Evolutionary conservation across 2,113 vertebrate genomes (phyloP).

Genomic region (Ahaetulla prasina): DNA sequence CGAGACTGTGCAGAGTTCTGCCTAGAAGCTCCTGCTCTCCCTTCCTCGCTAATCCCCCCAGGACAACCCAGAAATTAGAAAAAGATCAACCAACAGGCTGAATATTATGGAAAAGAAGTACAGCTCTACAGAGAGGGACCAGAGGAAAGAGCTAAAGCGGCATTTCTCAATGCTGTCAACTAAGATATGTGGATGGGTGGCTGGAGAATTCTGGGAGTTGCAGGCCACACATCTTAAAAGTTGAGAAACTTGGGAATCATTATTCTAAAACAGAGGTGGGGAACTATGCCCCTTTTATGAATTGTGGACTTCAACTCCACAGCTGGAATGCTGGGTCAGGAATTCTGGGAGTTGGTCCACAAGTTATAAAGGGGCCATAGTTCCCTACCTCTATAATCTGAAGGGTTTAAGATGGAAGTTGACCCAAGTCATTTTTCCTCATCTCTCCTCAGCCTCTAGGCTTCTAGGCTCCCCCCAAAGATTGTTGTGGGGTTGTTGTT

Average conservation of each 20-base stretch:
- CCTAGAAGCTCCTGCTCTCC: neutral
- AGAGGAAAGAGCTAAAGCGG: too few relatives aligned
- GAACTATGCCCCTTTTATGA: too few relatives aligned
- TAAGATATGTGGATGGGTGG: too few relatives aligned
- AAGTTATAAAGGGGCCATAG: too few relatives aligned
- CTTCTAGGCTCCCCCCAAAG: neutral
- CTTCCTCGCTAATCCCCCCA: neutral
- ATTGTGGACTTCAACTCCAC: too few relatives aligned
- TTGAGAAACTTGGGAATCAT: too few relatives aligned
- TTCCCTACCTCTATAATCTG: neutral
- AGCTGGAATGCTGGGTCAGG: too few relatives aligned
- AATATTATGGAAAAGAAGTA: neutral
- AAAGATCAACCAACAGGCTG: neutral
- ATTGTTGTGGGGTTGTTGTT: neutral
- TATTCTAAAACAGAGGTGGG: too few relatives aligned
- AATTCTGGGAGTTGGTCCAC: too few relatives aligned
- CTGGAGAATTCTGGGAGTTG: too few relatives aligned
- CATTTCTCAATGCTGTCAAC: too few relatives aligned
- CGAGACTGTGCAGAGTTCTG: fast-evolving
- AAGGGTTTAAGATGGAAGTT: neutral
- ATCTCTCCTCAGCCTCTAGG: neutral
- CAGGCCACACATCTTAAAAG: too few relatives aligned
- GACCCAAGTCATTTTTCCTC: neutral
- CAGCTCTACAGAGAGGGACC: neutral
- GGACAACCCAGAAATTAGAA: neutral